phyloP scores from a whole-genome alignment of 2,113 vertebrate genomes.

The Urocitellus parryii region DNA sequence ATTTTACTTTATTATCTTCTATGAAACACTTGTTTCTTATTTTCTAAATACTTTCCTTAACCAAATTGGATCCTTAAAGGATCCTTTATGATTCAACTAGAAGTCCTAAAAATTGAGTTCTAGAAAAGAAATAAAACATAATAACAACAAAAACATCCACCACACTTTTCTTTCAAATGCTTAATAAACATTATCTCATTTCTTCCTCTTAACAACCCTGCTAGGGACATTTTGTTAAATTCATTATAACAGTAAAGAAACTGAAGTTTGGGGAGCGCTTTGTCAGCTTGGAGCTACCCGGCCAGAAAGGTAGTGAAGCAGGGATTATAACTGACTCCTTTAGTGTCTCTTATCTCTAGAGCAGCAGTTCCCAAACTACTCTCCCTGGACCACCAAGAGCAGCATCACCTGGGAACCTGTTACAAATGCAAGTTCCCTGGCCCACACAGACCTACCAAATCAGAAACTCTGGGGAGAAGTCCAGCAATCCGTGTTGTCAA shows the following conservation, averaged over 20 bases:
- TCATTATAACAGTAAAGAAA: slow-evolving; percentile 14
- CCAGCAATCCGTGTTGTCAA: neutral
- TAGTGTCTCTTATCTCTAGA: neutral
- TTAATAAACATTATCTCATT: slow-evolving; percentile 45
- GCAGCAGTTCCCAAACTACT: neutral
- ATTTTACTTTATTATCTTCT: slow-evolving; percentile 58
- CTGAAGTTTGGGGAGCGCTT: neutral
- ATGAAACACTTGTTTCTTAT: slow-evolving; percentile 16
- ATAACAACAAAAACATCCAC: slow-evolving; percentile 48
- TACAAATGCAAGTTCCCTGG: slow-evolving; percentile 1
- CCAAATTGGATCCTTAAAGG: slow-evolving; percentile 27
- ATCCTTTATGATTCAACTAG: slow-evolving; percentile 56
- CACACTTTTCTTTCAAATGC: slow-evolving; percentile 45
- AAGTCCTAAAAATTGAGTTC: slow-evolving; percentile 41
- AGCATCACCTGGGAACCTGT: neutral
- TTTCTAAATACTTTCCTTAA: slow-evolving; percentile 53
- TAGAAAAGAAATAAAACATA: slow-evolving; percentile 50
- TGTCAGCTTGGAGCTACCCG: neutral
- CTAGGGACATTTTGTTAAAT: slow-evolving; percentile 1
- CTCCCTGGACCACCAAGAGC: neutral
- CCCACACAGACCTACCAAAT: neutral
- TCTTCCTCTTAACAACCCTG: slow-evolving; percentile 28
- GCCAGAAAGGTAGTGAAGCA: neutral
- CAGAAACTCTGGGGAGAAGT: neutral
- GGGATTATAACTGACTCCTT: neutral